Evolutionary conservation across 2,113 vertebrate species (phyloP).

Genomic region (Echinops telfairi): DNA sequence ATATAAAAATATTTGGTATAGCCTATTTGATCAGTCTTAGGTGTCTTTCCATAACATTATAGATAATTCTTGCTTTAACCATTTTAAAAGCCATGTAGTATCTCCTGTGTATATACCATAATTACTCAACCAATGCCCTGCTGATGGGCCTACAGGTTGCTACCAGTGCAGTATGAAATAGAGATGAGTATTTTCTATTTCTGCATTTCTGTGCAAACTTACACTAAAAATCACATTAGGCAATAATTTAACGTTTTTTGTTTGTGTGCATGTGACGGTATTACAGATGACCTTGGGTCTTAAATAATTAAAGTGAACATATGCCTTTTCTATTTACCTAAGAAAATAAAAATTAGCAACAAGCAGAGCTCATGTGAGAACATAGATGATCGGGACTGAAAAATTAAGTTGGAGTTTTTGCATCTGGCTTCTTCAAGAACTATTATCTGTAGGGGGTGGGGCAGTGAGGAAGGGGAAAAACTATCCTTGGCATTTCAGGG

Average conservation of each 20-base stretch:
- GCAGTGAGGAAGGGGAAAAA: neutral
- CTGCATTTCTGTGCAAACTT: neutral
- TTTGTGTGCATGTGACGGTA: neutral
- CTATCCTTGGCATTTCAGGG: neutral
- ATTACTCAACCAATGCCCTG: too few relatives aligned
- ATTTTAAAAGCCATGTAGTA: too few relatives aligned
- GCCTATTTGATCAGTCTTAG: too few relatives aligned
- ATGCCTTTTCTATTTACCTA: neutral
- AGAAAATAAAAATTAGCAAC: slow-evolving; percentile 36
- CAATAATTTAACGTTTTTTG: neutral
- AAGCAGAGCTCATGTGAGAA: neutral
- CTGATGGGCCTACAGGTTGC: too few relatives aligned
- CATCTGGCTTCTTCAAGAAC: slow-evolving; percentile 18
- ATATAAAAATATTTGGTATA: neutral
- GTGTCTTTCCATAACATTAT: too few relatives aligned
- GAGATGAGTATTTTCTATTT: too few relatives aligned
- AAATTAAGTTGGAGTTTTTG: neutral
- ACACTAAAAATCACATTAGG: neutral
- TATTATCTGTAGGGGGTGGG: neutral
- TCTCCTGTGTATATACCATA: too few relatives aligned
- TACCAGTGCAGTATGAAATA: too few relatives aligned
- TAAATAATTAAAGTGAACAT: neutral
- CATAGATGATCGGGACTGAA: neutral
- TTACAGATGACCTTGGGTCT: neutral
- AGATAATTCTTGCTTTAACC: too few relatives aligned